Conservation (phyloP, 1,140 invertebrate genomes). For the Plectus sambesii region DNA sequence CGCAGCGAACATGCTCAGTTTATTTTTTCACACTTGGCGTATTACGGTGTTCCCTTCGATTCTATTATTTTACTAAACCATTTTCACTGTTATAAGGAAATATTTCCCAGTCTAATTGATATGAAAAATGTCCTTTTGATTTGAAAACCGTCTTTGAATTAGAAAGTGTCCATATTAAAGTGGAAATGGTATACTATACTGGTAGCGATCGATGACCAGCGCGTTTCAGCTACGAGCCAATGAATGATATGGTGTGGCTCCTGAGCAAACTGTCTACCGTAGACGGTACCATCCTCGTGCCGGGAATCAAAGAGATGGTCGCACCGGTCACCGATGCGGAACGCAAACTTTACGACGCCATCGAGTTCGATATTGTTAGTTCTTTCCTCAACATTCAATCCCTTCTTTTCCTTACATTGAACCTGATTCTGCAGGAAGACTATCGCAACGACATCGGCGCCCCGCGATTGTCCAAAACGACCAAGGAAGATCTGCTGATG, state of each 20-base stretch:
- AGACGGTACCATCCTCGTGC: slow-evolving; percentile 68
- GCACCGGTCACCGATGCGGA: slow-evolving; percentile 61
- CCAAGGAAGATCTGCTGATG: slow-evolving; percentile 55
- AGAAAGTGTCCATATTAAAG: too few species aligned
- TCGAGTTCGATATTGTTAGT: slow-evolving; percentile 70
- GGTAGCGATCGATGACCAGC: too few species aligned
- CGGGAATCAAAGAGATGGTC: slow-evolving; percentile 67
- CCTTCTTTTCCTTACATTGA: slow-evolving; percentile 8
- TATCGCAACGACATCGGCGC: slow-evolving; percentile 64
- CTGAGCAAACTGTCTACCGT: slow-evolving; percentile 69
- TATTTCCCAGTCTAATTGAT: slow-evolving; percentile 8
- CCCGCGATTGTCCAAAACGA: slow-evolving; percentile 58
- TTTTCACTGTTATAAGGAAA: neutral
- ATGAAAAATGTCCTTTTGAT: too few species aligned
- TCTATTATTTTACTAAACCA: neutral
- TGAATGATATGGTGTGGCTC: slow-evolving; percentile 73
- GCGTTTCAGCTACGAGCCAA: slow-evolving; percentile 61
- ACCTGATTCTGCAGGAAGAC: slow-evolving; percentile 50
- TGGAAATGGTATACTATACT: too few species aligned
- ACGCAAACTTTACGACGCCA: slow-evolving; percentile 63
- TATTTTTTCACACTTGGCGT: too few species aligned
- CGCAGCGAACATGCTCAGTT: too few species aligned
- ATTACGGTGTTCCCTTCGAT: too few species aligned
- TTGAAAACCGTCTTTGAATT: too few species aligned
- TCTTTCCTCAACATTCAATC: too few species aligned